phyloP scores from a whole-genome alignment of 2,113 vertebrate species.

The Spermophilus dauricus region DNA sequence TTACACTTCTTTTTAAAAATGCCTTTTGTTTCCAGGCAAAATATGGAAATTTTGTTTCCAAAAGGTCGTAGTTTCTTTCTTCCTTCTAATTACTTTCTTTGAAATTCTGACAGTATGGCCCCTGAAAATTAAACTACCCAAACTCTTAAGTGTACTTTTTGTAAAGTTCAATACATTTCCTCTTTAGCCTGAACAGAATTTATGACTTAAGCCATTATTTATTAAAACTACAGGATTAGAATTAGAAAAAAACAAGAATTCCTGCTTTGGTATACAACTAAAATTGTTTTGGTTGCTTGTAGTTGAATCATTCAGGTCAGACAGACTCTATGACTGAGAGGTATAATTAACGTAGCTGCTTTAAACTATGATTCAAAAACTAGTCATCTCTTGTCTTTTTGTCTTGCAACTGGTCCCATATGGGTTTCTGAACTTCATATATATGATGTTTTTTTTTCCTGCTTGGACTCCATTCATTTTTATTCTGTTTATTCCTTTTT shows the following conservation, averaged over 20 bases:
- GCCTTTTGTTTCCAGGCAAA: conserved; percentile 59
- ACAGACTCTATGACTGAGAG: neutral
- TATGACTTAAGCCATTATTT: conserved; percentile 5
- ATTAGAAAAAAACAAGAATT: neutral
- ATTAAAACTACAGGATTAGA: neutral
- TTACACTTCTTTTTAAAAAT: conserved; percentile 19
- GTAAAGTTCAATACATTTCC: conserved; percentile 28
- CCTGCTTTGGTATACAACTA: neutral
- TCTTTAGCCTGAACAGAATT: neutral
- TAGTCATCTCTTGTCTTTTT: neutral
- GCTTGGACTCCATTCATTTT: neutral
- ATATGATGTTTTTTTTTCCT: neutral
- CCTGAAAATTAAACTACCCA: neutral
- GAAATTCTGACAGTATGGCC: conserved; percentile 1
- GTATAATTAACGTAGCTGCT: neutral
- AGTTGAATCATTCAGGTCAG: conserved; percentile 23
- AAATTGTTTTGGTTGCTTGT: conserved; percentile 61
- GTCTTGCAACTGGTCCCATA: neutral
- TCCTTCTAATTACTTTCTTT: conserved; percentile 61
- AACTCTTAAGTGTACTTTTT: conserved; percentile 54
- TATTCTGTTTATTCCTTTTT: conserved; percentile 37
- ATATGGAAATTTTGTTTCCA: conserved; percentile 48
- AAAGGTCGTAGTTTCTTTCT: conserved; percentile 68
- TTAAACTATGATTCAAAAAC: conserved; percentile 14
- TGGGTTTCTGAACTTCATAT: conserved; percentile 33